Base-by-base conservation (phyloP, 2,888 invertebrate species). In the Chrysolina oricalcia region DNA sequence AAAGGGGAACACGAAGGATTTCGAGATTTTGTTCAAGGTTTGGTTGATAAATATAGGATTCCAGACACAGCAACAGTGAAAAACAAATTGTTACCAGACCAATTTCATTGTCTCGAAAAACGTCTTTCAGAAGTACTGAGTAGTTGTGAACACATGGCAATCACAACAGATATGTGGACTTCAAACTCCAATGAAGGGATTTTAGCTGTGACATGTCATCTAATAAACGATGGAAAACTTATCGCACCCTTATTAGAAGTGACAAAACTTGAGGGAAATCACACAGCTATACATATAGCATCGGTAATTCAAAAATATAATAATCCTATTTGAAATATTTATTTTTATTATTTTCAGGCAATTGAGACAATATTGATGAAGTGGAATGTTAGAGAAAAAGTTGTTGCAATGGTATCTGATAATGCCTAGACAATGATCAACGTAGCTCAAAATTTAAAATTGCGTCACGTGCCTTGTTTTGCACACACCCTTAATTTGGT, bases 351-450 rank as follows among this genome's bases (percentile, higher is more conserved):
- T 15, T 46, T 46, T 46, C 46, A 46, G 46, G 46, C 46, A 15
- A 46, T 46, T 46, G 46, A 46, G 46, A n/a, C 46, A 46, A 46
- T 46, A 46, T 46, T 46, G 46, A 46, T 46, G 46, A 46, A n/a
- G 46, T 46, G 46, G 46, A 46, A n/a, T 46, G 46, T 46, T 46
- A 2, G 46, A 46, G 46, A 46, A 46, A 46, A 46, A 46, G 46
- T 46, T 46, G 46, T 46, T 46, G 46, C 46, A 46, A 46, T 46
- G n/a, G 46, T 46, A 6, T 46, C 46, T 46, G 46, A 46, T 46
- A n/a, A 46, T 46, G 46, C 46, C 2, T 15, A 46, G 5, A 46
- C 46, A 46, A 46, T 46, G 46, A 46, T 46, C 10, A 46, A 46
- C 15, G 46, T 46, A 46, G 46, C 46, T 15, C 46, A 46, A 46